Conservation (phyloP, 2,888 invertebrate genomes). For the Metallyticus violacea region DNA sequence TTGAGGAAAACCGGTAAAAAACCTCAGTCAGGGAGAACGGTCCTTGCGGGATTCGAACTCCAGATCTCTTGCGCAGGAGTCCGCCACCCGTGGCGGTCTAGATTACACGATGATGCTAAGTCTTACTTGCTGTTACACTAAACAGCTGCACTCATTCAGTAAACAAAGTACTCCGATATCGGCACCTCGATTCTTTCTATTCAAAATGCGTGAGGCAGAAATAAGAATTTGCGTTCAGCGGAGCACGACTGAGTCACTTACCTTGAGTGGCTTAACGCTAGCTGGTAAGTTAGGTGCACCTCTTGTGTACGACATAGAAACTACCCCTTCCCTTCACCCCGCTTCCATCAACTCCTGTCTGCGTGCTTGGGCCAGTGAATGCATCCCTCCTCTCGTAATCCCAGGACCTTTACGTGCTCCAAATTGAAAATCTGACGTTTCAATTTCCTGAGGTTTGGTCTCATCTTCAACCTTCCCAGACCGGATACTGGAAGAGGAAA, state of each 20-base stretch:
- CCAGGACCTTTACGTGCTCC: conserved; percentile 16
- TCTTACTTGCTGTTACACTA: too few species aligned
- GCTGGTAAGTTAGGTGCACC: background rate
- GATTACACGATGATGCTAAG: too few species aligned
- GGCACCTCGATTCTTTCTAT: background rate
- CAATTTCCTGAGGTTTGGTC: conserved; percentile 28
- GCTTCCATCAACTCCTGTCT: background rate
- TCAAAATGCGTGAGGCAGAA: background rate
- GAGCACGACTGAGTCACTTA: background rate
- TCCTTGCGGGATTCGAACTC: too few species aligned
- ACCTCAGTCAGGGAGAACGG: too few species aligned
- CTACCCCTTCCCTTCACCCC: background rate
- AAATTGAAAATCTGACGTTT: conserved; percentile 29
- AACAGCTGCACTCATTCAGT: too few species aligned
- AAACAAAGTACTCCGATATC: too few species aligned
- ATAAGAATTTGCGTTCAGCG: background rate
- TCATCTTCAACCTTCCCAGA: conserved; percentile 12
- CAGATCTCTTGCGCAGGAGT: too few species aligned
- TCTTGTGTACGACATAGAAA: too few species aligned
- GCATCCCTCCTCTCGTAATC: background rate
- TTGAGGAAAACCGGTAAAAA: too few species aligned
- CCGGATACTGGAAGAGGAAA: background rate
- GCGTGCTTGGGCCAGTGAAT: conserved; percentile 12
- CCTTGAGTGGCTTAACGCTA: background rate
- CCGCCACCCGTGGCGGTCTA: too few species aligned